A percentile compares a stretch with the other conserved stretches of the same genome.
Evolutionary conservation across 2,888 invertebrate species (phyloP).

Genomic region (Phasia obesa): DNA sequence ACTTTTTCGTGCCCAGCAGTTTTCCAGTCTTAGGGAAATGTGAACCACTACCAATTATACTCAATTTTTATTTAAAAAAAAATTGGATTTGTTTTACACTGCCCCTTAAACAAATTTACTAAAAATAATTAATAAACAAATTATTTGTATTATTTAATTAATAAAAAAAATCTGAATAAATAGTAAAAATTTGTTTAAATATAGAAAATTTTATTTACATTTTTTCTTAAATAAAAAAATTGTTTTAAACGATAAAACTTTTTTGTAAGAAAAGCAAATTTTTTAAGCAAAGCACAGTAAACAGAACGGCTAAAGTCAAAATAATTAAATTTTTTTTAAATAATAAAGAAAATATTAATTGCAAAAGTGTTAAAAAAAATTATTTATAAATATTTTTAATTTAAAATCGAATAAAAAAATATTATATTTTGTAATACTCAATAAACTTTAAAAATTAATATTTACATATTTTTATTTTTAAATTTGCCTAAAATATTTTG

Average conservation of each 20-base stretch:
- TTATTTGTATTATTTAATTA: background rate
- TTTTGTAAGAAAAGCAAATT: conserved; percentile 1
- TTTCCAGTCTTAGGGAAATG: background rate
- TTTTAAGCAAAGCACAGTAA: conserved; percentile 6
- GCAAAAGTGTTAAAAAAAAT: conserved; percentile 14
- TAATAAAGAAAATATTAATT: conserved; percentile 34
- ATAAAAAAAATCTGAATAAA: conserved; percentile 10
- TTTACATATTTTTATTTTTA: background rate
- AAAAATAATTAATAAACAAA: conserved; percentile 17
- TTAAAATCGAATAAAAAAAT: conserved; percentile 27
- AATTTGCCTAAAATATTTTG: conserved; percentile 34
- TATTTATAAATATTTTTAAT: conserved; percentile 3
- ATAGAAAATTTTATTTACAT: conserved; percentile 38
- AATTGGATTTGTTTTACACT: conserved; percentile 22
- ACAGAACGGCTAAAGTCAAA: conserved; percentile 1
- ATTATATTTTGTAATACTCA: conserved; percentile 68
- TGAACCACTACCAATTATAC: background rate
- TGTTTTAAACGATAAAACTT: background rate
- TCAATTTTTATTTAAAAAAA: background rate
- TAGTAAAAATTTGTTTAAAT: conserved; percentile 48
- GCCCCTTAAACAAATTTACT: conserved; percentile 27
- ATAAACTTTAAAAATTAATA: conserved; percentile 19
- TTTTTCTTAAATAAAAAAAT: conserved; percentile 36
- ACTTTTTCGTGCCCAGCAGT: background rate
- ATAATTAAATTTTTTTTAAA: conserved; percentile 7